phyloP scores from a whole-genome alignment of 2,797 vertebrate species.

The Coregonus ussuriensis region DNA sequence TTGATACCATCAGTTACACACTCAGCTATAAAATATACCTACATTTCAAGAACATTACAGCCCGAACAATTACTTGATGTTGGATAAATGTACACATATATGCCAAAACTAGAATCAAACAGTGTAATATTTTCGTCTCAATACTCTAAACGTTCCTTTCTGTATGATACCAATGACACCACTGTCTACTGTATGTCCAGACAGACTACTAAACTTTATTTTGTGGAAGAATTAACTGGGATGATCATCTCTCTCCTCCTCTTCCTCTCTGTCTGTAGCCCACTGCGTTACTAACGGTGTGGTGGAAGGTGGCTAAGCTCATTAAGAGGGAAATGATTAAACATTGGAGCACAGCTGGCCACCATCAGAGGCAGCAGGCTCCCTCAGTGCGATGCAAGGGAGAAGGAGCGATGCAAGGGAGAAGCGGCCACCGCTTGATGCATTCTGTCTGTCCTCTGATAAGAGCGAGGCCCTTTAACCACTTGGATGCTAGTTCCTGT shows the following conservation, averaged over 20 bases:
- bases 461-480: constrained; percentile 80
- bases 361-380: constrained; percentile 62
- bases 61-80: background rate
- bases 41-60: background rate
- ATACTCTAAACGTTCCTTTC: background rate
- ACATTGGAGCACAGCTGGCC: constrained; percentile 81
- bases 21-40: background rate
- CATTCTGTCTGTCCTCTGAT: constrained; percentile 83
- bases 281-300: constrained; percentile 62
- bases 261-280: constrained; percentile 53
- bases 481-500: constrained; percentile 75
- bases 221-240: constrained; percentile 6
- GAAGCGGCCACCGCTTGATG: constrained; percentile 79
- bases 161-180: background rate
- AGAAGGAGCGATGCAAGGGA: no score
- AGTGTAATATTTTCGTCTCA: no score
- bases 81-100: background rate
- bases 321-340: constrained; percentile 84
- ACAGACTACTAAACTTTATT: constrained; percentile 2
- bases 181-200: background rate
- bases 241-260: background rate
- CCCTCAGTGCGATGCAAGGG: constrained; percentile 57
- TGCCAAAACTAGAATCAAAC: background rate
- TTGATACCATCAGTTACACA: background rate
- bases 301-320: constrained; percentile 80